Evolutionary conservation across 2,797 vertebrate genomes (phyloP), one percentile per base, ranked within the genome.

Genomic region (Phrynocephalus vlangalii): DNA sequence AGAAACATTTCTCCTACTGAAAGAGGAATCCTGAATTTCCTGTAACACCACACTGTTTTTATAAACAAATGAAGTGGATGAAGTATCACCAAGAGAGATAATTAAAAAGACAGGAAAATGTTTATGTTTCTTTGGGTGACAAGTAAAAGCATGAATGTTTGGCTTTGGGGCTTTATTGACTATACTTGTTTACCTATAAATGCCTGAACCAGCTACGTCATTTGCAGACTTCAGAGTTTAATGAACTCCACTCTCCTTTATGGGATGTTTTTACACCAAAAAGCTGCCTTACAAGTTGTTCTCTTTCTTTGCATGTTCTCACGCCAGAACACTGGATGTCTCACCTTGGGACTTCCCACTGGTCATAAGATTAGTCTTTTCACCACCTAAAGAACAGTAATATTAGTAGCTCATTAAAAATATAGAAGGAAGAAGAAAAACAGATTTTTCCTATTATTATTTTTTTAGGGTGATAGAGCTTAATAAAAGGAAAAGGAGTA

Each of bases 361-460:
- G 30, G 56, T 92, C 67, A 79, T 48, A 92, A 92, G 77, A 18
- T n/a, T 50, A 20, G 63, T 22, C 50, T 85, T 56, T 91, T 85
- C 70, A 52, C 38, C 78, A 87, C 83, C 90, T 93, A 87, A 82
- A 90, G 82, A 92, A 91, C 90, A 92, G 73, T 77, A 83, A 87
- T 91, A 90, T 82, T 3, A 92, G 72, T 52, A 78, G 30, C 26
- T 68, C 15, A 30, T 66, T 78, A 66, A n/a, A 3, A 79, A 48
- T 33, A 13, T 0, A 7, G 26, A 9, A 50, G 83, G 56, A 79
- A 87, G 0, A 0, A 48, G 44, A 44, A 2, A 15, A 28, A 7
- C 6, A 2, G 8, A 13, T 2, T 83, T 83, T 33, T 33, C 33
- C 33, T 33, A 33, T 33, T 67, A n/a, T n/a, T n/a, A n/a, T 8